A percentile compares a stretch with the other conserved stretches of the same genome.
Conservation (phyloP, 2,888 invertebrate species). For the Mamestra brassicae region DNA sequence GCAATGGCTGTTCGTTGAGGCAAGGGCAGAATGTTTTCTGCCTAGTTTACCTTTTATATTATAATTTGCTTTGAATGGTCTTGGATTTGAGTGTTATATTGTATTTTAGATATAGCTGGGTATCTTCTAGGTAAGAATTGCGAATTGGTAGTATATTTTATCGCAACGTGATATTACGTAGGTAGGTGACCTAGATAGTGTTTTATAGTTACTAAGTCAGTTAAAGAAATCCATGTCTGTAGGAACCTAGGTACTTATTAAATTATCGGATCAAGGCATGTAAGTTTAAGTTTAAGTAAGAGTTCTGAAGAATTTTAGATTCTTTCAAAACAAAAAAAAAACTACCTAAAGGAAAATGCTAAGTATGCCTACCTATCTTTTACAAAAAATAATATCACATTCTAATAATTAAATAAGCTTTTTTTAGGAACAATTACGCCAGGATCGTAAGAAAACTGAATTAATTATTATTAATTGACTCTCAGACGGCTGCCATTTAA, state of each 20-base stretch:
- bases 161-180: too few species aligned
- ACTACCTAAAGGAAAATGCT: neutral
- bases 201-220: too few species aligned
- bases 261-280: neutral
- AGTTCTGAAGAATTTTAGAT: neutral
- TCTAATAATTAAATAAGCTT: conserved; percentile 23
- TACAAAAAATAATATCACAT: neutral
- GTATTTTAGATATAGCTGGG: neutral
- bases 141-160: neutral
- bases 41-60: conserved; percentile 35
- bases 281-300: neutral
- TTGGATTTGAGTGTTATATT: conserved; percentile 25
- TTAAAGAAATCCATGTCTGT: too few species aligned
- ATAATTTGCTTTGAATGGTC: conserved; percentile 23
- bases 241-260: neutral
- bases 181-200: too few species aligned
- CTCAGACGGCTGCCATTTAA: conserved; percentile 30
- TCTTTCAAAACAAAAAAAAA: neutral
- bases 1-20: conserved; percentile 49
- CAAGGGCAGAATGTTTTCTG: conserved; percentile 32
- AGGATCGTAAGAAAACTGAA: conserved; percentile 36
- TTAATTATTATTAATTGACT: conserved; percentile 50
- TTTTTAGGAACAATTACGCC: conserved; percentile 33
- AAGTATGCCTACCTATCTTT: neutral
- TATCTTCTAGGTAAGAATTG: neutral